phyloP scores from a whole-genome alignment of 2,888 invertebrate species.

The Leptinotarsa juncta region DNA sequence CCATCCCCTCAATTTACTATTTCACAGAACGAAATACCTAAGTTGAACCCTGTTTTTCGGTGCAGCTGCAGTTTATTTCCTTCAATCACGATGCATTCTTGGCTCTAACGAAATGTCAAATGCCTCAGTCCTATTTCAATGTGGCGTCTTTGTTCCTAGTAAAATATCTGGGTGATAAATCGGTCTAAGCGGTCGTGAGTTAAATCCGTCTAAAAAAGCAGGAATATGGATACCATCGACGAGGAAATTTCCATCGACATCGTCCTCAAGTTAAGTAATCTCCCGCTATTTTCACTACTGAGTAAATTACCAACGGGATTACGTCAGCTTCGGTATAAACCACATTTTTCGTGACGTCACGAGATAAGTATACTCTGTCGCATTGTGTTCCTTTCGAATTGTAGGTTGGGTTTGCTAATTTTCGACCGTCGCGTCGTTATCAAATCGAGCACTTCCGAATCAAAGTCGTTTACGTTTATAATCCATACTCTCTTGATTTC shows the following conservation, averaged over 20 bases:
- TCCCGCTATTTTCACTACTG: not conserved
- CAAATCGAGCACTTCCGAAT: not conserved
- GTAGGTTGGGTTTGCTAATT: not conserved
- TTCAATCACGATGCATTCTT: constrained; percentile 11
- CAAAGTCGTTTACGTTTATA: too few relatives aligned
- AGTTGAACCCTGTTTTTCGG: not conserved
- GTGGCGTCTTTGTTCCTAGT: not conserved
- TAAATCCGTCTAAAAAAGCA: not conserved
- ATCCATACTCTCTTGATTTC: too few relatives aligned
- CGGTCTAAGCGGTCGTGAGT: not conserved
- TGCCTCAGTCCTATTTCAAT: constrained; percentile 9
- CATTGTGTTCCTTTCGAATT: not conserved
- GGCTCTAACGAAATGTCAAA: constrained; percentile 22
- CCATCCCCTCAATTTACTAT: too few relatives aligned
- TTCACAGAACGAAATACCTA: not conserved
- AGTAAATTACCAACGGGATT: constrained; percentile 21
- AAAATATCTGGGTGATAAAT: not conserved
- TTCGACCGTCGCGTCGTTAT: constrained; percentile 10
- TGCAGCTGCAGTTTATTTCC: not conserved
- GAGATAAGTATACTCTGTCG: constrained; percentile 1
- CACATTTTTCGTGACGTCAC: constrained; percentile 31
- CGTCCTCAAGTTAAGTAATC: constrained; percentile 43
- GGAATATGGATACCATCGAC: constrained; percentile 39
- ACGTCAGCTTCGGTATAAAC: constrained; percentile 34
- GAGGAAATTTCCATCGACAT: constrained; percentile 40